Evolutionary conservation across 2,888 invertebrate species (phyloP), one percentile per base, ranked within the genome.

Genomic region (Parnassius glacialis): DNA sequence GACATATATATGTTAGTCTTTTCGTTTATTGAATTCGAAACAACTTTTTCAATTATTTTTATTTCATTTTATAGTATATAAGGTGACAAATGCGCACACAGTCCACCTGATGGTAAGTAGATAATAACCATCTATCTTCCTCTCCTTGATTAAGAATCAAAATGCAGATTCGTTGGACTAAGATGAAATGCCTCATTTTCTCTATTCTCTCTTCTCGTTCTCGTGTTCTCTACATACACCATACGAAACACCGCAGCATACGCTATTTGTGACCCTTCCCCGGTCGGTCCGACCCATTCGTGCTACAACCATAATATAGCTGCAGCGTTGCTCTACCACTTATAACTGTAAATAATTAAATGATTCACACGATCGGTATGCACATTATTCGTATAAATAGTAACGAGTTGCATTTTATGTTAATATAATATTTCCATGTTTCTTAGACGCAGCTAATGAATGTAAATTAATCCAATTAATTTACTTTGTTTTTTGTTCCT

Each of bases 1-100:
- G 60, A 58, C 58, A 62, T 67, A 65, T 66, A 59, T 61, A 66
- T 65, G 61, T 61, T 60, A 67, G 64, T 65, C 58, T 61, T 66
- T 57, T 64, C 60, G 25, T 51, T 45, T 52, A 53, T 48, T 57
- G 57, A 10, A 47, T 52, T 58, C 16, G 25, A 42, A 61, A 57
- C 43, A 44, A 47, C 44, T 50, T 59, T 51, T 56, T 52, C 52
- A 20, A 52, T 52, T 41, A 11, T 16, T 48, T 41, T 20, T 12
- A 16, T 10, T 2, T 3, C 10, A 45, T 45, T 45, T 12, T 11
- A 34, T 34, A 34, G 34, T 7, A 34, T 7, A 34, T 7, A 34
- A 34, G 34, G 34, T 25, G 25, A 25, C 34, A 34, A 34, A 34
- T 7, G 34, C 5, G 34, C 34, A 34, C 34, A 34, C 34, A 34